A percentile compares a stretch with the other conserved stretches of the same genome.
phyloP scores from a whole-genome alignment of 1,140 invertebrate genomes.

The Euura saliciscinereae region DNA sequence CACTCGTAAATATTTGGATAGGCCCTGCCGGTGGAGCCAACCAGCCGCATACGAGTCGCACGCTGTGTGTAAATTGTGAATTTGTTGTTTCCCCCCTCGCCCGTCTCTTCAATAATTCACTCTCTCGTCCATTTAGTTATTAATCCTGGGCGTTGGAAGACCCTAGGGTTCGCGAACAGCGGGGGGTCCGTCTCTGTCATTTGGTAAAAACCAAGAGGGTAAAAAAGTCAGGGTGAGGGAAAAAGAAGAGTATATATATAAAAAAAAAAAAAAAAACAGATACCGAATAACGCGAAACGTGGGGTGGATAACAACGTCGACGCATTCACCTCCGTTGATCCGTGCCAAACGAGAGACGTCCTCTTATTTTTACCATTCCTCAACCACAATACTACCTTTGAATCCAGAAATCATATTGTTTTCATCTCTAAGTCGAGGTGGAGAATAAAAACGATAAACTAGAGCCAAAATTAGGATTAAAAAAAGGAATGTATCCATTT shows the following conservation, averaged over 20 bases:
- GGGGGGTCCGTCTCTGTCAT: neutral
- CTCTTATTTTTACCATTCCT: no score
- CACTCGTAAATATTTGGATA: neutral
- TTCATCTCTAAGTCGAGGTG: no score
- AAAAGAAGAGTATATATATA: neutral
- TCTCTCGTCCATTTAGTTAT: slow-evolving; percentile 1
- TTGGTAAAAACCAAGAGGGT: neutral
- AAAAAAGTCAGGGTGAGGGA: neutral
- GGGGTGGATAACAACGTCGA: neutral
- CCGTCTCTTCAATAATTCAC: neutral
- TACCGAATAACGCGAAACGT: neutral
- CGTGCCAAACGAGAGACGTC: no score
- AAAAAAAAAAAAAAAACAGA: no score
- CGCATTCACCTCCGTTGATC: neutral
- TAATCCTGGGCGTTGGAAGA: neutral
- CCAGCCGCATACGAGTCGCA: neutral
- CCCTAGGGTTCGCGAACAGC: neutral
- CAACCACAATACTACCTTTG: no score
- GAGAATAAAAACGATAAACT: neutral
- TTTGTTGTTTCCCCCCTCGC: neutral
- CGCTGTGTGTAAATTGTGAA: neutral
- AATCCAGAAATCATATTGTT: no score
- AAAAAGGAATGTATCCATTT: neutral
- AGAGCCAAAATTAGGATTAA: neutral
- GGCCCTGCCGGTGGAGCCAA: neutral